Percentiles rank a stretch among this genome's conserved stretches.
These are phyloP conservation scores for Drosophila pectinifera DNA, from an alignment of 1,140 invertebrate genomes.

Conservation along the genomic window DNA sequence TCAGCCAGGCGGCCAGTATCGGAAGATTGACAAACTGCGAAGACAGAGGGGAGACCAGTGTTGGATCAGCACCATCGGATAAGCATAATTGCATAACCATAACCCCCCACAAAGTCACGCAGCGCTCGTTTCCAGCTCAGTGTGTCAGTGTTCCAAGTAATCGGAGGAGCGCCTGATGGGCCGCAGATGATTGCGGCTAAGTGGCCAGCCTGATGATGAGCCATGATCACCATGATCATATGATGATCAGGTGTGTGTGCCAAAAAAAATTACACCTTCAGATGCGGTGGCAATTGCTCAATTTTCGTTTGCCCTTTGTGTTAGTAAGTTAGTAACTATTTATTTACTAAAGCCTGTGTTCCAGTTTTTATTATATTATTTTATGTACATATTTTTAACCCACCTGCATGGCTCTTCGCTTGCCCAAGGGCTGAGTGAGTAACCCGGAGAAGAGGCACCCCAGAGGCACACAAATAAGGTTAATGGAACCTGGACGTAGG, in stretches of 20 bases:
- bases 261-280: slow-evolving; percentile 31
- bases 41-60: background rate
- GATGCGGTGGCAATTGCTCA: slow-evolving; percentile 16
- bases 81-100: slow-evolving; percentile 64
- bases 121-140: slow-evolving; percentile 56
- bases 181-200: slow-evolving; percentile 50
- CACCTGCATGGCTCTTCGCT: slow-evolving; percentile 90
- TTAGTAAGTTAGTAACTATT: too few species aligned
- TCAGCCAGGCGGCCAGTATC: slow-evolving; percentile 89
- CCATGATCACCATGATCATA: background rate
- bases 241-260: slow-evolving; percentile 15
- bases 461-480: slow-evolving; percentile 90
- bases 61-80: slow-evolving; percentile 30
- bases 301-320: slow-evolving; percentile 3
- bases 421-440: slow-evolving; percentile 89
- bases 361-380: background rate
- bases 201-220: slow-evolving; percentile 2
- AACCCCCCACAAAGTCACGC: slow-evolving; percentile 45
- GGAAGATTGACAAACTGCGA: slow-evolving; percentile 88
- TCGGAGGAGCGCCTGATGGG: slow-evolving; percentile 34
- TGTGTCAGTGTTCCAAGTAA: slow-evolving; percentile 63
- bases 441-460: slow-evolving; percentile 90
- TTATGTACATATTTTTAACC: slow-evolving; percentile 23
- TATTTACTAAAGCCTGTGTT: too few species aligned
- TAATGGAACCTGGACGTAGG: slow-evolving; percentile 88